Conservation (phyloP, 2,113 vertebrate genomes). For the Sminthopsis crassicaudata region DNA sequence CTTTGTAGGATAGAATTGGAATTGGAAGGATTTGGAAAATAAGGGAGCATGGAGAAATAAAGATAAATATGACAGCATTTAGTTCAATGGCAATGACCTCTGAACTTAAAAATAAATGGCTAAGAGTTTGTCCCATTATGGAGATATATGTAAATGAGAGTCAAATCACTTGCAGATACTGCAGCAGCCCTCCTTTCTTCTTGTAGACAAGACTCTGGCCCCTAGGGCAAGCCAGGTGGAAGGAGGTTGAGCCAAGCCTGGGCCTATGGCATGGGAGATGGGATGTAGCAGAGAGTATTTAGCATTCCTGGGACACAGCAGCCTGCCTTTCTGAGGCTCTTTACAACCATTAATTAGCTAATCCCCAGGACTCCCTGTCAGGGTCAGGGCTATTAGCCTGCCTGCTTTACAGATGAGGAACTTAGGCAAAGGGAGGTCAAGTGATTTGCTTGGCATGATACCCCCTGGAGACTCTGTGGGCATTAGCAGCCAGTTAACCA, state of each 20-base stretch:
- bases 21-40: slow-evolving; percentile 7
- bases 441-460: slow-evolving; percentile 1
- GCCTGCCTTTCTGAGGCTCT: slow-evolving; percentile 6
- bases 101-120: background rate
- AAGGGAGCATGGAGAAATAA: slow-evolving; percentile 12
- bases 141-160: background rate
- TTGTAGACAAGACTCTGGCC: background rate
- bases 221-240: background rate
- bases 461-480: slow-evolving; percentile 2
- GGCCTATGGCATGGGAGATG: background rate
- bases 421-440: background rate
- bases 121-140: background rate
- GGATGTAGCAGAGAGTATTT: background rate
- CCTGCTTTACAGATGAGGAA: background rate
- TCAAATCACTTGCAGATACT: background rate
- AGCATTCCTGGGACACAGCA: slow-evolving; percentile 6
- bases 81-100: background rate
- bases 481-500: background rate
- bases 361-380: slow-evolving; percentile 27
- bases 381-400: background rate
- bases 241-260: background rate
- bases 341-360: slow-evolving; percentile 34
- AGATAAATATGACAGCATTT: background rate
- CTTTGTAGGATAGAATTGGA: background rate
- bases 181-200: background rate